Percentiles rank a stretch among this genome's conserved stretches.
Evolutionary conservation across 2,113 vertebrate species (phyloP).

Genomic region (Eublepharis macularius): DNA sequence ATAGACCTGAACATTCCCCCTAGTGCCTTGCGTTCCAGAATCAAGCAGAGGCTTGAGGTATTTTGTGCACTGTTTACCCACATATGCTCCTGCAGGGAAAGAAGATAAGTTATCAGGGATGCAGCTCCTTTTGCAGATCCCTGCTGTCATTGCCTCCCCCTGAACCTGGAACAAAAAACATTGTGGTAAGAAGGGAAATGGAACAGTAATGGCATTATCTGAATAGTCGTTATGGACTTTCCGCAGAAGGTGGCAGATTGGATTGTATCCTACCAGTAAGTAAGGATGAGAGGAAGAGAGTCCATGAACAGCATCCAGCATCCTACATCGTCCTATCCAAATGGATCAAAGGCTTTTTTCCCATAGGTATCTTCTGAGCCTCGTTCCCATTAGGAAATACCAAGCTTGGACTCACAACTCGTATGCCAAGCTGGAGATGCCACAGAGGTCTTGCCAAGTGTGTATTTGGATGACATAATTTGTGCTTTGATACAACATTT

Average conservation of each 20-base stretch:
- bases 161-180: not conserved
- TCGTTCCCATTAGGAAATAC: not conserved
- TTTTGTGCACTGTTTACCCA: slow-evolving; percentile 78
- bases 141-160: not conserved
- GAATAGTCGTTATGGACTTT: not conserved
- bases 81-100: slow-evolving; percentile 76
- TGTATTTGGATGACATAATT: not conserved
- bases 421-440: not conserved
- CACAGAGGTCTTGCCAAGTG: not conserved
- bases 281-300: not conserved
- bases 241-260: not conserved
- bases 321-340: not conserved
- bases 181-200: not conserved
- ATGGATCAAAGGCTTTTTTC: not conserved
- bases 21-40: slow-evolving; percentile 80
- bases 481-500: not conserved
- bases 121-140: too few relatives aligned
- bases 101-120: not conserved
- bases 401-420: not conserved
- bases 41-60: slow-evolving; percentile 83
- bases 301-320: not conserved
- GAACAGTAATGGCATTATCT: not conserved
- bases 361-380: not conserved
- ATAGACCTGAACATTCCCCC: slow-evolving; percentile 75
- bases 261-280: not conserved